These are phyloP conservation scores for Rhinophrynus dorsalis DNA, from an alignment of 2,797 vertebrate genomes.

Conservation along the genomic window DNA sequence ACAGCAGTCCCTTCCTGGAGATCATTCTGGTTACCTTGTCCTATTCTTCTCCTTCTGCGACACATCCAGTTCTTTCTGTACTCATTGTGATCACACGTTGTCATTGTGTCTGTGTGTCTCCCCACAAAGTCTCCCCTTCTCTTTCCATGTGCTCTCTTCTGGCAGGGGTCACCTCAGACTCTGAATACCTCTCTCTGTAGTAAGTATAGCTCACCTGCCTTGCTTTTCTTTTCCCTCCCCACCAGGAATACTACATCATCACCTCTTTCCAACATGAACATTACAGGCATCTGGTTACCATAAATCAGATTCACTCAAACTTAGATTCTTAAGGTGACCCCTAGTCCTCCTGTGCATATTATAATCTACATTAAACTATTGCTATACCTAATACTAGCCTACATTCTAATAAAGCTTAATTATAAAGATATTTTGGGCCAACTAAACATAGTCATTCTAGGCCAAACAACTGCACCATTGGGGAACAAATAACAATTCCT, in stretches of 20 bases:
- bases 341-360: background rate
- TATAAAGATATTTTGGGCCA: too few relatives aligned
- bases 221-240: slow-evolving; percentile 17
- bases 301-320: background rate
- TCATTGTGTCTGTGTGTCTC: slow-evolving; percentile 63
- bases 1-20: too few relatives aligned
- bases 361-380: too few relatives aligned
- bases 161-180: slow-evolving; percentile 81
- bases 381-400: too few relatives aligned
- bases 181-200: slow-evolving; percentile 86
- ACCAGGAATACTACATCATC: background rate
- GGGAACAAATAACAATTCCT: too few relatives aligned
- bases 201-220: slow-evolving; percentile 79
- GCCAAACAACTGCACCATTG: too few relatives aligned
- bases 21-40: too few relatives aligned
- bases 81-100: slow-evolving; percentile 50
- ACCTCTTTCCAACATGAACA: background rate
- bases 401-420: too few relatives aligned
- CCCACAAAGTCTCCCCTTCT: slow-evolving; percentile 75
- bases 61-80: slow-evolving; percentile 48
- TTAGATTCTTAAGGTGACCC: background rate
- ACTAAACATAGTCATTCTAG: too few relatives aligned
- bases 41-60: background rate
- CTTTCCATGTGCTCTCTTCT: slow-evolving; percentile 72
- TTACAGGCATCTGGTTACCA: slow-evolving; percentile 17